Conservation (phyloP, 2,888 invertebrate species). For the Hyposoter didymator region DNA sequence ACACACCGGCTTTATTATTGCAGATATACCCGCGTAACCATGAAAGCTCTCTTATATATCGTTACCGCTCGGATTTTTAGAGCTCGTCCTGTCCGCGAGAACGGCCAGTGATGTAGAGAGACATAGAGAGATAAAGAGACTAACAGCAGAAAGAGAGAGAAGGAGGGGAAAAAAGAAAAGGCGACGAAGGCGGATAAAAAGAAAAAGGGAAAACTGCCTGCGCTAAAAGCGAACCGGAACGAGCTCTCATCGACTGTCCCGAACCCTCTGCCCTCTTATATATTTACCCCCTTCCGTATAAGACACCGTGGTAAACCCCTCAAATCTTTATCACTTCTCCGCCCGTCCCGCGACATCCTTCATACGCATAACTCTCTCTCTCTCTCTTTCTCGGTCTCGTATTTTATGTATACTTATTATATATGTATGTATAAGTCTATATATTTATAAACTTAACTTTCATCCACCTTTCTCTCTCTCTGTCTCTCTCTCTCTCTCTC, state of each 20-base stretch:
- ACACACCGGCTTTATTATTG: slow-evolving; percentile 73
- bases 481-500: neutral
- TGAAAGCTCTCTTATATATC: slow-evolving; percentile 73
- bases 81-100: slow-evolving; percentile 70
- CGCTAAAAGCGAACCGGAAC: slow-evolving; percentile 73
- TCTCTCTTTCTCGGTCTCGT: slow-evolving; percentile 41
- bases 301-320: slow-evolving; percentile 73
- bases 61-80: slow-evolving; percentile 73
- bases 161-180: neutral
- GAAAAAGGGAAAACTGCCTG: slow-evolving; percentile 70
- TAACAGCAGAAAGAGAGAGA: neutral
- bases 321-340: slow-evolving; percentile 71
- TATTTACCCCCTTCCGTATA: slow-evolving; percentile 62
- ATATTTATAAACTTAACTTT: slow-evolving; percentile 39
- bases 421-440: slow-evolving; percentile 22
- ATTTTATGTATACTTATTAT: slow-evolving; percentile 8
- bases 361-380: slow-evolving; percentile 57
- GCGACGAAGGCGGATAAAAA: slow-evolving; percentile 47
- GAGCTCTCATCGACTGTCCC: slow-evolving; percentile 71
- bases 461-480: slow-evolving; percentile 26
- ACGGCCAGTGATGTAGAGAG: slow-evolving; percentile 56
- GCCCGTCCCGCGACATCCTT: neutral
- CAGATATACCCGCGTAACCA: slow-evolving; percentile 71
- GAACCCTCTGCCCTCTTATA: slow-evolving; percentile 67
- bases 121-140: slow-evolving; percentile 6